Evolutionary conservation across 1,140 invertebrate genomes (phyloP).

Genomic region (Drosophila obscura): DNA sequence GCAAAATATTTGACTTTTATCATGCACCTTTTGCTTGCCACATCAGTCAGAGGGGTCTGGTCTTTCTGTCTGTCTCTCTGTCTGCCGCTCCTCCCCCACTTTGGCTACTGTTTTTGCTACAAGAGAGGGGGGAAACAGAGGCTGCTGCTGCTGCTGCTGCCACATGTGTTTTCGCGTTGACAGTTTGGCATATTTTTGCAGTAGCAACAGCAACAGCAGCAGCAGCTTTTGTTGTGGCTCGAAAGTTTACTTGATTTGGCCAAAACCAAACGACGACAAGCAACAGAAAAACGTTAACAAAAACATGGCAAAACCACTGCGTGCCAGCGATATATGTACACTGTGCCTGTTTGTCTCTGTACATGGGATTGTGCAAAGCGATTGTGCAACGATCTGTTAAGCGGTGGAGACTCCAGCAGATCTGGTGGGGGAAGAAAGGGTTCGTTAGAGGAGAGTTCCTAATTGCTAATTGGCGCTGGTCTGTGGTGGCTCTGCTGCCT

Average conservation of each 20-base stretch:
- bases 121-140: no score
- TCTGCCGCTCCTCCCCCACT: not conserved
- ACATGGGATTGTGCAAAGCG: not conserved
- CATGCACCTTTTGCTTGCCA: conserved; percentile 36
- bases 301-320: conserved; percentile 27
- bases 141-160: conserved; percentile 15
- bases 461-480: conserved; percentile 35
- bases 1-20: conserved; percentile 52
- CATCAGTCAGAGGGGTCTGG: not conserved
- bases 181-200: conserved; percentile 50
- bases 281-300: conserved; percentile 9
- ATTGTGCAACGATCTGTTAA: conserved; percentile 10
- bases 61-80: no score
- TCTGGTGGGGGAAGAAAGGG: not conserved
- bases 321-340: conserved; percentile 12
- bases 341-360: conserved; percentile 21
- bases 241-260: conserved; percentile 53
- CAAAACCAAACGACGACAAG: conserved; percentile 5
- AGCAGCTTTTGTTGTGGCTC: conserved; percentile 16
- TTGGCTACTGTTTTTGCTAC: conserved; percentile 14
- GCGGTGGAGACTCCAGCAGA: no score
- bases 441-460: conserved; percentile 9
- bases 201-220: not conserved
- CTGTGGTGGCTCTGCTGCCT: not conserved
- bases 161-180: conserved; percentile 46